Base-by-base conservation (phyloP, 2,113 vertebrate genomes). In the Thermophis baileyi region DNA sequence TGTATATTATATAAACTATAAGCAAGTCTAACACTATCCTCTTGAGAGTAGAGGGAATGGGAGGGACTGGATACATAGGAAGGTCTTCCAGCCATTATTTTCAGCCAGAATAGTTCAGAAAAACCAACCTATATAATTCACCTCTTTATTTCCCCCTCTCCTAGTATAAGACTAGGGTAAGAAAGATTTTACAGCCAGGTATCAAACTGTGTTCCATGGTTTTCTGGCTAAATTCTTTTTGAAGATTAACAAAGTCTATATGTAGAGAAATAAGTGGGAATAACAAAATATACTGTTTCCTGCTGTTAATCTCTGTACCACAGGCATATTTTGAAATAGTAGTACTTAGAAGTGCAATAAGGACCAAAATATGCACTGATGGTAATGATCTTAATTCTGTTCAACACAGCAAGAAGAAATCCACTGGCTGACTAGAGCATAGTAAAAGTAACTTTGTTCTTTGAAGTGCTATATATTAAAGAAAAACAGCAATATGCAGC, bases 251-350 rank as follows among this genome's bases (percentile, higher is more conserved):
- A 44, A 93, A 93, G 6, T 94, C n/a, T 53, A 2, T 35, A 25
- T 89, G 40, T 8, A 87, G 8, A 49, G 46, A 87, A 7, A 51
- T 89, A 89, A 89, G 81, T 54, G 92, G 85, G 11, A 0, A 93
- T 81, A 87, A 94, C 91, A 54, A 94, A 25, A 12, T 91, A 81
- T 22, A 40, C 57, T 55, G 6, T 18, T 53, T 93, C 87, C 91
- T 95, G 94, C 93, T 96, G 91, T 10, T 91, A 60, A 95, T 92
- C 95, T 27, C 85, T 89, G 0, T 92, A 46, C 47, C 24, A 90
- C 27, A 92, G 85, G 27, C 60, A 46, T 89, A 20, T 57, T 2
- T 46, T 57, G 6, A 89, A 94, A 53, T 46, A 49, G 12, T 69
- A 54, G 20, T 85, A 47, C 40, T 63, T 25, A 4, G 40, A 94